These are phyloP conservation scores for Salmo trutta DNA, from an alignment of 2,797 vertebrate species.

Conservation along the genomic window DNA sequence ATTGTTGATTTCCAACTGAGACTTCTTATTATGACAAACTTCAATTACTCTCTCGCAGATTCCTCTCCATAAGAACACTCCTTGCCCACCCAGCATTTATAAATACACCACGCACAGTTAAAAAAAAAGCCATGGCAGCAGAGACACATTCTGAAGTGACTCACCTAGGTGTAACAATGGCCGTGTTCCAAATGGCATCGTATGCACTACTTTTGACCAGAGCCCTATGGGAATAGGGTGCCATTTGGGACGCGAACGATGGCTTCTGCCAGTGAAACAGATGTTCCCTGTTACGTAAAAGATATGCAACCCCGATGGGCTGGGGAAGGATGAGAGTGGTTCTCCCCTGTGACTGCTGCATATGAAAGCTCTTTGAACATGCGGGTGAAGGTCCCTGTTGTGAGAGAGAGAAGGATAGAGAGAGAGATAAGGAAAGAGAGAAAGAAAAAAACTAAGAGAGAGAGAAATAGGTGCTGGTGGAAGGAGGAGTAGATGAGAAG, in stretches of 20 bases:
- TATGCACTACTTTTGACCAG: not conserved
- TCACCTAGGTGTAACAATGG: not conserved
- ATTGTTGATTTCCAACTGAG: not conserved
- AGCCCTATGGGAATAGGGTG: not conserved
- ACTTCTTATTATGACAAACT: not conserved
- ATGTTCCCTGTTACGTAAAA: no score
- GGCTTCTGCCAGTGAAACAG: not conserved
- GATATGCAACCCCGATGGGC: no score
- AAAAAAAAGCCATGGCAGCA: not conserved
- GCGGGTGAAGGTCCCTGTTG: not conserved
- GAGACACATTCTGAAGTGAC: not conserved
- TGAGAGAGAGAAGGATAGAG: no score
- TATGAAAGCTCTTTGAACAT: not conserved
- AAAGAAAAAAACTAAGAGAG: no score
- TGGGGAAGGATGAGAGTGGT: not conserved
- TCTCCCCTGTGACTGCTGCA: no score
- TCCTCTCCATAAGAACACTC: slow-evolving; percentile 12
- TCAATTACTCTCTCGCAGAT: not conserved
- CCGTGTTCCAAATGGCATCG: not conserved
- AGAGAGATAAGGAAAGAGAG: no score
- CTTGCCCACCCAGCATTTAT: slow-evolving; percentile 31
- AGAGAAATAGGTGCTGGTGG: no score
- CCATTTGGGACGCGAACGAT: not conserved
- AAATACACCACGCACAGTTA: slow-evolving; percentile 20
- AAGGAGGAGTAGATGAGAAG: no score